Evolutionary conservation across 2,113 vertebrate species (phyloP).

Genomic region (Labeo rohita): DNA sequence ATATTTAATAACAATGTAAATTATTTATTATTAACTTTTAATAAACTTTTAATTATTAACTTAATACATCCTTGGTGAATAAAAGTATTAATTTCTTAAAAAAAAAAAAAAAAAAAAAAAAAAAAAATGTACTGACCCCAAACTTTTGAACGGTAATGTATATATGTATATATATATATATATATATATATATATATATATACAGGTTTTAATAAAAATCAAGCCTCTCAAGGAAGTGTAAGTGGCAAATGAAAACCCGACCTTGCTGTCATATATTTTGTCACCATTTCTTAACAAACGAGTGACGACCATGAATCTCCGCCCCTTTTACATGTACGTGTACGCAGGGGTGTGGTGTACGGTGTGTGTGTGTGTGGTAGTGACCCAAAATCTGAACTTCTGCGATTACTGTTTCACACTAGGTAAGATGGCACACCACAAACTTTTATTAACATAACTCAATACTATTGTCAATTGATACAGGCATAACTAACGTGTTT

Average conservation of each 20-base stretch:
- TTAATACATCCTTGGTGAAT: too few species aligned
- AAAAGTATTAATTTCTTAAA: too few species aligned
- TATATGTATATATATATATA: too few species aligned
- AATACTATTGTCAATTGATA: neutral
- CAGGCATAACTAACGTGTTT: neutral
- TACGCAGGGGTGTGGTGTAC: neutral
- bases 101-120: too few species aligned
- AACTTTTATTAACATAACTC: neutral
- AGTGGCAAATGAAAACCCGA: neutral
- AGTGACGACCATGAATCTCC: neutral
- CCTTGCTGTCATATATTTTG: neutral
- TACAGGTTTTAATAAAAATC: too few species aligned
- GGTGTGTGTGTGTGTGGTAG: neutral
- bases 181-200: too few species aligned
- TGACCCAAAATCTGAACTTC: neutral
- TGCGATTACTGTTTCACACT: neutral
- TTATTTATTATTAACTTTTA: too few species aligned
- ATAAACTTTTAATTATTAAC: too few species aligned
- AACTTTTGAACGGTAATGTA: too few species aligned
- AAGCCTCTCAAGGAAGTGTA: neutral
- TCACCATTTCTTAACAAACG: neutral
- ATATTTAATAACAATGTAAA: too few species aligned
- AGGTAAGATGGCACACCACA: neutral
- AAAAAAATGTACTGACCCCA: too few species aligned
- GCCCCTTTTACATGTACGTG: neutral